Evolutionary conservation across 2,797 vertebrate species (phyloP).

Genomic region (Enteromius fasciolatus): DNA sequence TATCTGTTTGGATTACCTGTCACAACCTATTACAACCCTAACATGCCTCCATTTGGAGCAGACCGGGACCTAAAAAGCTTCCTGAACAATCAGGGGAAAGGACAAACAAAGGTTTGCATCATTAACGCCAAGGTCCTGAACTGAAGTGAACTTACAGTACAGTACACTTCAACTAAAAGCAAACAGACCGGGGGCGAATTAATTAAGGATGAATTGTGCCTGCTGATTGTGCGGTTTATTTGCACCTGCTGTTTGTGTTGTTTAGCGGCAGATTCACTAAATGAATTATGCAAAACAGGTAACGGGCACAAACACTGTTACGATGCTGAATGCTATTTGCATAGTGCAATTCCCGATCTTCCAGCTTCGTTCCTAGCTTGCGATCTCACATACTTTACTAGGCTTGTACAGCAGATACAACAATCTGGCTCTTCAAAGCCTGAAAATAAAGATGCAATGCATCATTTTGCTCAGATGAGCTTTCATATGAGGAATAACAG

Average conservation of each 20-base stretch:
- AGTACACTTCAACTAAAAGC: constrained; percentile 62
- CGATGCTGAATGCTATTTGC: neutral
- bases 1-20: constrained; percentile 82
- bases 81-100: constrained; percentile 67
- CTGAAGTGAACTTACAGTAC: neutral
- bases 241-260: constrained; percentile 7
- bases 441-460: neutral
- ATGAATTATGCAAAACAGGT: constrained; percentile 22
- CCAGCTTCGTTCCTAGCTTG: neutral
- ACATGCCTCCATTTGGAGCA: constrained; percentile 67
- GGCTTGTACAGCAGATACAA: neutral
- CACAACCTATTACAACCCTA: constrained; percentile 75
- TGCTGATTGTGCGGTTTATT: neutral
- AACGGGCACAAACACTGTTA: neutral
- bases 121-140: constrained; percentile 73
- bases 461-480: neutral
- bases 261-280: neutral
- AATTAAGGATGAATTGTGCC: constrained; percentile 1
- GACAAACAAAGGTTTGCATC: constrained; percentile 72
- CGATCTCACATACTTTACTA: neutral
- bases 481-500: neutral
- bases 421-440: neutral
- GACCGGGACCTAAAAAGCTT: constrained; percentile 73
- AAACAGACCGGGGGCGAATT: neutral
- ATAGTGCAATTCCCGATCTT: neutral